These are phyloP conservation scores for Gopherus evgoodei DNA, from an alignment of 2,113 vertebrate species.

Conservation along the genomic window DNA sequence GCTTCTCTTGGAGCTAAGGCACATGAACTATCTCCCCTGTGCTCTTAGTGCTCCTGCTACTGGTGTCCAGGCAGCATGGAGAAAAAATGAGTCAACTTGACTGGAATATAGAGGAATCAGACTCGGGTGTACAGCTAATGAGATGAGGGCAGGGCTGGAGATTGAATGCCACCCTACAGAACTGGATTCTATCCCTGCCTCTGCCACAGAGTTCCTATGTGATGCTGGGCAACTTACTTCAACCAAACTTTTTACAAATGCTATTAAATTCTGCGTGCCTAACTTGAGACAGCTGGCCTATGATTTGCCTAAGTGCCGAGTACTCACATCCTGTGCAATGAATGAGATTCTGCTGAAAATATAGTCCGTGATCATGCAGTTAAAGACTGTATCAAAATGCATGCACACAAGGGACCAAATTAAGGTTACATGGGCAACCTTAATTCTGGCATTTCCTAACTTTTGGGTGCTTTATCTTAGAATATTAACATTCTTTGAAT, in stretches of 20 bases:
- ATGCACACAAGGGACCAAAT: neutral
- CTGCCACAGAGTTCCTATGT: neutral
- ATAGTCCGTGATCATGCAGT: neutral
- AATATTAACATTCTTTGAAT: neutral
- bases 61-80: neutral
- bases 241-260: neutral
- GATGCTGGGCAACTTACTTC: neutral
- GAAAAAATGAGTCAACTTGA: accelerated
- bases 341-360: neutral
- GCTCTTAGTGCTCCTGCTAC: neutral
- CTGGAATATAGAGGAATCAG: neutral
- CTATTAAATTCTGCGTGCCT: neutral
- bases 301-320: neutral
- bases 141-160: neutral
- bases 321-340: neutral
- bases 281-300: neutral
- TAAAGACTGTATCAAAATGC: neutral
- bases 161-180: neutral
- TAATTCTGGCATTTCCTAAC: neutral
- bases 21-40: accelerated
- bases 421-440: neutral
- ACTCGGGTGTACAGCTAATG: neutral
- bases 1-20: neutral
- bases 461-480: neutral
- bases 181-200: neutral